Base-by-base conservation (phyloP, 2,888 invertebrate species). In the Azorinus chamasolen region DNA sequence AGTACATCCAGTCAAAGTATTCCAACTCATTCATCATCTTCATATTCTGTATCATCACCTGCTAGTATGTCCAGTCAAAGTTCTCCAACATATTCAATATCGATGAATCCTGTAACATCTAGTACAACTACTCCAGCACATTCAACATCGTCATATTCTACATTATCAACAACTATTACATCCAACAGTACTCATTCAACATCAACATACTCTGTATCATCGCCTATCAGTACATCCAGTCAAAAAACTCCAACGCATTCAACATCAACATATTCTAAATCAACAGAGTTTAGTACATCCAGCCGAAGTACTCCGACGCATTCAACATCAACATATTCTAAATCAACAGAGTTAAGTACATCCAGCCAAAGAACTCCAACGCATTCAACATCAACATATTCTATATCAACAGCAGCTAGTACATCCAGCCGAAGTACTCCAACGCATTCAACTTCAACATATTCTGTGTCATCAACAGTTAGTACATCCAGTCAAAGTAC, bases 401-500 rank as follows among this genome's bases (percentile, higher is more conserved):
- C n/a, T n/a, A n/a, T n/a, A n/a, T n/a, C n/a, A n/a, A n/a, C n/a
- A n/a, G n/a, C n/a, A n/a, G n/a, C 45, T 3, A 25, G 39, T 18
- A 59, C 59, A 16, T 2, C 58, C 4, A 37, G 59, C 24, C 48
- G 59, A 12, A 50, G 43, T 51, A 46, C 53, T 27, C 3, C 68
- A n/a, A 50, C 59, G 14, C 50, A 37, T 32, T 51, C 59, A 25
- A 68, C 43, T 51, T 37, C 59, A 41, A 50, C 41, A n/a, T 12
- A 41, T 18, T 14, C 43, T 22, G 24, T 27, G 3, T 22, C 51
- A 20, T 51, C 59, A 50, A 61, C 59, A 37, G 27, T 50, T 43
- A 61, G 57, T 18, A 8, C 68, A 24, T 53, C 68, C n/a, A 50
- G 41, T 58, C 22, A 59, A 39, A 27, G 59, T 39, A 68, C 68